These are phyloP conservation scores for Zoroaster sp. DNA, from an alignment of 53 echinoderm and acorn worm genomes.

Conservation along the genomic window DNA sequence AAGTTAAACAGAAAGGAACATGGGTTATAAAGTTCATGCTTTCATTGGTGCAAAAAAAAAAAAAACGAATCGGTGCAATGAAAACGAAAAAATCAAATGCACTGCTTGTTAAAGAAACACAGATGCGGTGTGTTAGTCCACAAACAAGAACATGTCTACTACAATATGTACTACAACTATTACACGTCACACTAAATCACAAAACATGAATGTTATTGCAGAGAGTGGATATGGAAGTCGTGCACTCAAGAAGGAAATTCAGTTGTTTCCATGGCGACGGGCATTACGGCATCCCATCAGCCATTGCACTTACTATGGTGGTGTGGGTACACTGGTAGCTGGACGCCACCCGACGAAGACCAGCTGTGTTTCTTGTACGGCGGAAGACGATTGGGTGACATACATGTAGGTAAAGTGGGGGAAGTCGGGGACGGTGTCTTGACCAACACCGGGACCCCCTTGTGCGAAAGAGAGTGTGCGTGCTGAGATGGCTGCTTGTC, in stretches of 20 bases:
- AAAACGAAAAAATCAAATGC: too few species aligned
- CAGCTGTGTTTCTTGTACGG: constrained; percentile 47
- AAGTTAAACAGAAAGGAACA: too few species aligned
- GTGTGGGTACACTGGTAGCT: neutral
- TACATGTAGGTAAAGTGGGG: constrained; percentile 13
- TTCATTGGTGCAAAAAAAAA: too few species aligned
- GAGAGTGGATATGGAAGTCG: neutral
- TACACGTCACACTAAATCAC: too few species aligned
- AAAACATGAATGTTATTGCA: too few species aligned
- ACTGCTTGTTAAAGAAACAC: too few species aligned
- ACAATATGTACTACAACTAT: too few species aligned
- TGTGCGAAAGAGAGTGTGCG: constrained; percentile 28
- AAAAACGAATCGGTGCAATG: too few species aligned
- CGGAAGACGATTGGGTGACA: constrained; percentile 41
- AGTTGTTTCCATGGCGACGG: neutral
- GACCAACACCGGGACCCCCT: neutral
- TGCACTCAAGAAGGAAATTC: neutral
- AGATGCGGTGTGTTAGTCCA: too few species aligned
- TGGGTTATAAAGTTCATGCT: too few species aligned
- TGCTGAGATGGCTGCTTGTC: neutral
- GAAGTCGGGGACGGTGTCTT: constrained; percentile 7
- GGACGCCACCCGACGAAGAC: neutral
- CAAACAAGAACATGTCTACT: too few species aligned
- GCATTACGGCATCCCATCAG: neutral
- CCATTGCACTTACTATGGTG: constrained; percentile 34